phyloP scores from a whole-genome alignment of 1,140 invertebrate species.

The Brachionus rotundiformis region DNA sequence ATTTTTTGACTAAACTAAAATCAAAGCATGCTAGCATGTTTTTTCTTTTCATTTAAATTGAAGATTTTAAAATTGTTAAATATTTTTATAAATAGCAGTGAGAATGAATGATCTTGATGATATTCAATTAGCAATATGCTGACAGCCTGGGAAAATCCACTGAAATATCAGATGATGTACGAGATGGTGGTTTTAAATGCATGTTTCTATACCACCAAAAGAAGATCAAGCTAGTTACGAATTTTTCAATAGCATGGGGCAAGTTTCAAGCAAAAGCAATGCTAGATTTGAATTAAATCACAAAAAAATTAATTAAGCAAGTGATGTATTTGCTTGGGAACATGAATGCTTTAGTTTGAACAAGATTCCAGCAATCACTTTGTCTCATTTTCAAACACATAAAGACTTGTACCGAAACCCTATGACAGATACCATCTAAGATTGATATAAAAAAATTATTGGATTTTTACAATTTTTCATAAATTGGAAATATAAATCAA shows the following conservation, averaged over 20 bases:
- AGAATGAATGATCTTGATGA: slow-evolving; percentile 69
- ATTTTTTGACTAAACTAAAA: too few relatives aligned
- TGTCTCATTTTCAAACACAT: slow-evolving; percentile 73
- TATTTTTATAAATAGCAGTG: slow-evolving; percentile 10
- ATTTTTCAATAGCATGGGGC: slow-evolving; percentile 33
- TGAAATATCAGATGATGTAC: slow-evolving; percentile 63
- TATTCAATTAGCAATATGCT: slow-evolving; percentile 79
- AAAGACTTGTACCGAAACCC: slow-evolving; percentile 59
- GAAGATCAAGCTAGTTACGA: slow-evolving; percentile 69
- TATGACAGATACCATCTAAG: slow-evolving; percentile 64
- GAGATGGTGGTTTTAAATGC: slow-evolving; percentile 69
- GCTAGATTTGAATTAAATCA: slow-evolving; percentile 78
- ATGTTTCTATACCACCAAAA: slow-evolving; percentile 92
- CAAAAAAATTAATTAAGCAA: slow-evolving; percentile 96
- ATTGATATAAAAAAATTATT: background rate
- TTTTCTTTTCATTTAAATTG: too few relatives aligned
- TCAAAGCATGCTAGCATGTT: too few relatives aligned
- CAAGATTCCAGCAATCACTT: slow-evolving; percentile 82
- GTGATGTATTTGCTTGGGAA: slow-evolving; percentile 89
- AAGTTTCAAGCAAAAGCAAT: slow-evolving; percentile 55
- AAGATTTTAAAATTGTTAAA: background rate
- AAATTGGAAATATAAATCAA: slow-evolving; percentile 68
- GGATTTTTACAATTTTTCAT: background rate
- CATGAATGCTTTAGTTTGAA: slow-evolving; percentile 93
- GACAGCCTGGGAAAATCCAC: slow-evolving; percentile 75